Conservation (phyloP, 1,140 invertebrate genomes). For the Telenomus remus region DNA sequence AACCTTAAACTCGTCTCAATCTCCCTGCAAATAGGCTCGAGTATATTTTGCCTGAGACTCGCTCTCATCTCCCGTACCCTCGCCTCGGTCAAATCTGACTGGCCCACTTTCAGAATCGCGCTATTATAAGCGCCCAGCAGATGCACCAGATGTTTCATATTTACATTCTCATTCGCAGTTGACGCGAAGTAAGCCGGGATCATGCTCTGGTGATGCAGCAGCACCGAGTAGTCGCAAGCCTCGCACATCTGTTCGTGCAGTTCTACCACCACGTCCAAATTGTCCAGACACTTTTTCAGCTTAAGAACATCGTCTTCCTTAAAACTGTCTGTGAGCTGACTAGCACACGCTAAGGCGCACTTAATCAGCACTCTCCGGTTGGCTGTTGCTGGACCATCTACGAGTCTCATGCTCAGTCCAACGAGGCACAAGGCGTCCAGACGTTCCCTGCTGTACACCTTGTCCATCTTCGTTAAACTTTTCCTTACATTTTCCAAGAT, state of each 20-base stretch:
- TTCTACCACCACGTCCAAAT: slow-evolving; percentile 68
- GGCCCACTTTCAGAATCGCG: slow-evolving; percentile 58
- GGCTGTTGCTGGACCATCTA: slow-evolving; percentile 79
- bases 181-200: slow-evolving; percentile 68
- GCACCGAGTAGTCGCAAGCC: slow-evolving; percentile 68
- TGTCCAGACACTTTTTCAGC: slow-evolving; percentile 66
- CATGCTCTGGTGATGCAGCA: slow-evolving; percentile 71
- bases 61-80: slow-evolving; percentile 61
- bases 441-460: slow-evolving; percentile 78
- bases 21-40: slow-evolving; percentile 86
- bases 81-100: slow-evolving; percentile 50
- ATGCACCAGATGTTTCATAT: slow-evolving; percentile 65
- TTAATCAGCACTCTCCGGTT: slow-evolving; percentile 77
- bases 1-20: slow-evolving; percentile 94
- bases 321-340: slow-evolving; percentile 69
- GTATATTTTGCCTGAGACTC: slow-evolving; percentile 75
- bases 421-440: slow-evolving; percentile 81
- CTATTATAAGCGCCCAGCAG: slow-evolving; percentile 69
- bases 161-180: slow-evolving; percentile 62
- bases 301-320: slow-evolving; percentile 69
- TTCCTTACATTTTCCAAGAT: slow-evolving; percentile 78
- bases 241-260: slow-evolving; percentile 62
- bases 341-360: slow-evolving; percentile 77
- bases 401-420: slow-evolving; percentile 77
- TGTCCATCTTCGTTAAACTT: slow-evolving; percentile 74